A percentile compares a stretch with the other conserved stretches of the same genome.
These are phyloP conservation scores for Dicaeum eximium DNA, from an alignment of 2,113 vertebrate genomes.

Conservation along the genomic window DNA sequence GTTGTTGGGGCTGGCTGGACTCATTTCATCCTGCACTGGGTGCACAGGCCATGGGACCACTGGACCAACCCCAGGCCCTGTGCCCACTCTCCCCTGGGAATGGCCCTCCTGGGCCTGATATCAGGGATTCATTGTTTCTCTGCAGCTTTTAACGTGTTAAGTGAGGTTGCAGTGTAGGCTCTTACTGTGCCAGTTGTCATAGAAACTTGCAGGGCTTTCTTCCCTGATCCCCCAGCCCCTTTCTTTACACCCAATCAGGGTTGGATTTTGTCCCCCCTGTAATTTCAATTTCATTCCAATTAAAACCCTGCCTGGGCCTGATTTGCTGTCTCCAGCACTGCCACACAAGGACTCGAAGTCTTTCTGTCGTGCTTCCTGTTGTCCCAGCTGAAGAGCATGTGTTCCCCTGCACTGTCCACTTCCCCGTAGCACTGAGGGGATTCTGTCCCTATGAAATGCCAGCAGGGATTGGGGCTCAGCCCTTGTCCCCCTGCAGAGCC, in stretches of 20 bases:
- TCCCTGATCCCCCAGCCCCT: neutral
- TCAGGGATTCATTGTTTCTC: neutral
- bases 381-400: rapidly evolving
- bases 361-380: neutral
- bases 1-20: neutral
- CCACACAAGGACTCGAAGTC: neutral
- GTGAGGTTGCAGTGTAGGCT: neutral
- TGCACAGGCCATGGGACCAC: neutral
- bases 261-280: neutral
- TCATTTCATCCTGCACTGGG: neutral
- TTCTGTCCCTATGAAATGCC: neutral
- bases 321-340: neutral
- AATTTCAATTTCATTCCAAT: neutral
- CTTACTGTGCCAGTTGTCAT: constrained; percentile 27
- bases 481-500: rapidly evolving
- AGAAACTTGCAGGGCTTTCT: constrained; percentile 39
- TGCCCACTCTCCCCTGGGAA: neutral
- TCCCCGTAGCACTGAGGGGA: neutral
- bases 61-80: too few species aligned
- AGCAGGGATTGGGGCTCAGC: neutral
- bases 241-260: neutral
- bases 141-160: constrained; percentile 10
- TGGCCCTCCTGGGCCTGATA: neutral
- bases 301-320: neutral
- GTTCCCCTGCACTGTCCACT: rapidly evolving